Percentiles rank a stretch among this genome's conserved stretches.
Evolutionary conservation across 2,888 invertebrate genomes (phyloP).

Genomic region (Bibio marci): DNA sequence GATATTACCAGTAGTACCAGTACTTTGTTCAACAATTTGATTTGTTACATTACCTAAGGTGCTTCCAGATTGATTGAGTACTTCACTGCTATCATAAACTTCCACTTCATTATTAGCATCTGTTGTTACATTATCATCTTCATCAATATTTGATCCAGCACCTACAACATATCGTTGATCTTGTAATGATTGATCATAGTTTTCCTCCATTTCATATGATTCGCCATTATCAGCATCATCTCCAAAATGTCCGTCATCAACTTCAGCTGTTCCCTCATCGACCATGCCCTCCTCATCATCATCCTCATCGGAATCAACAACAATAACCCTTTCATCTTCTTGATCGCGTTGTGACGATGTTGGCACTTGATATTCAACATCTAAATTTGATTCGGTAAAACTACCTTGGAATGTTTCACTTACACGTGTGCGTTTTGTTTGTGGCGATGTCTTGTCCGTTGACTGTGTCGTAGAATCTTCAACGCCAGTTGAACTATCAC

Average conservation of each 20-base stretch:
- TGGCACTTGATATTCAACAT: conserved; percentile 68
- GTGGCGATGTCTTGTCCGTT: conserved; percentile 20
- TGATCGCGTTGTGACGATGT: conserved; percentile 77
- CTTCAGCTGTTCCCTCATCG: conserved; percentile 39
- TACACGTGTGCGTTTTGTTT: conserved; percentile 23
- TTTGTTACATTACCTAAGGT: conserved; percentile 17
- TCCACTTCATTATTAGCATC: conserved; percentile 42
- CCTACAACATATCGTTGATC: conserved; percentile 33
- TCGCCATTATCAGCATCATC: conserved; percentile 37
- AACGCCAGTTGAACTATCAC: conserved; percentile 33
- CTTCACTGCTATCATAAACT: conserved; percentile 46
- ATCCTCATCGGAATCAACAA: conserved; percentile 65
- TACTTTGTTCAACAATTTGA: conserved; percentile 18
- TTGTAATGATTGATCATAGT: conserved; percentile 30
- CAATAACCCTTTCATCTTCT: conserved; percentile 67
- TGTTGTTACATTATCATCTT: conserved; percentile 30
- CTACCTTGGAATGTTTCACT: conserved; percentile 26
- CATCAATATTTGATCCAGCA: conserved; percentile 31
- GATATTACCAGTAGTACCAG: conserved; percentile 13
- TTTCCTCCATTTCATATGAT: conserved; percentile 37
- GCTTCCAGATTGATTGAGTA: conserved; percentile 40
- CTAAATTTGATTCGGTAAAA: conserved; percentile 40
- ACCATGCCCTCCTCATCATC: conserved; percentile 29
- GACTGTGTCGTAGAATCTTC: conserved; percentile 20
- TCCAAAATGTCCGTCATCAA: conserved; percentile 32